A percentile compares a stretch with the other conserved stretches of the same genome.
Conservation (phyloP, 2,797 vertebrate species). For the Siniperca undulata region DNA sequence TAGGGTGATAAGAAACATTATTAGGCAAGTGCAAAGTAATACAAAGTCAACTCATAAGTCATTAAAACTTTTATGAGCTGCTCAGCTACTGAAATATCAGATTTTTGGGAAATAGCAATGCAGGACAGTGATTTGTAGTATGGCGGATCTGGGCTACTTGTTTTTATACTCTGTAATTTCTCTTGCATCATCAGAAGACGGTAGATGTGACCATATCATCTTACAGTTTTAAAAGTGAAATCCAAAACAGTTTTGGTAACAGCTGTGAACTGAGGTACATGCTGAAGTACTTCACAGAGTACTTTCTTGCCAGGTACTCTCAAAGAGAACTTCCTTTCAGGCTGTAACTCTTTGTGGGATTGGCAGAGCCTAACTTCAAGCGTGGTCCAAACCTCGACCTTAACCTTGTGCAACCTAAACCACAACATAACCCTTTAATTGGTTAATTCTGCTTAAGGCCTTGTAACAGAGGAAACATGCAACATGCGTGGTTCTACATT, state of each 20-base stretch:
- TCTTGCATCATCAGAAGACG: too few relatives aligned
- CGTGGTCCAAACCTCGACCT: constrained; percentile 4
- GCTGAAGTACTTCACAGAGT: background rate
- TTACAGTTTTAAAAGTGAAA: too few relatives aligned
- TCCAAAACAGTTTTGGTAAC: background rate
- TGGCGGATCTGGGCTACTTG: background rate
- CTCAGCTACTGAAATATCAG: background rate
- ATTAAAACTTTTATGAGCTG: background rate
- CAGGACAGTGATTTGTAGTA: background rate
- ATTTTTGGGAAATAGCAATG: background rate
- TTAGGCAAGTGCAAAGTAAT: too few relatives aligned
- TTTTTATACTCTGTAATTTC: too few relatives aligned
- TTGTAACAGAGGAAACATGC: constrained; percentile 6
- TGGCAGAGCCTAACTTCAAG: constrained; percentile 10
- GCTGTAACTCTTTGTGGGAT: background rate
- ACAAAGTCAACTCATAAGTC: background rate
- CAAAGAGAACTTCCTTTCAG: background rate
- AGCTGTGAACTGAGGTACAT: background rate
- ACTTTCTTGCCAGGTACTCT: background rate
- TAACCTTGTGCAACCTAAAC: constrained; percentile 17
- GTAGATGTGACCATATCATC: too few relatives aligned
- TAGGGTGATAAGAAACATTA: too few relatives aligned
- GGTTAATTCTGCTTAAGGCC: constrained; percentile 21
- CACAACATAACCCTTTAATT: constrained; percentile 26
- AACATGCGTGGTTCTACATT: constrained; percentile 13